A percentile compares a stretch with the other conserved stretches of the same genome.
Conservation (phyloP, 2,797 vertebrate species). For the Acanthopagrus latus region DNA sequence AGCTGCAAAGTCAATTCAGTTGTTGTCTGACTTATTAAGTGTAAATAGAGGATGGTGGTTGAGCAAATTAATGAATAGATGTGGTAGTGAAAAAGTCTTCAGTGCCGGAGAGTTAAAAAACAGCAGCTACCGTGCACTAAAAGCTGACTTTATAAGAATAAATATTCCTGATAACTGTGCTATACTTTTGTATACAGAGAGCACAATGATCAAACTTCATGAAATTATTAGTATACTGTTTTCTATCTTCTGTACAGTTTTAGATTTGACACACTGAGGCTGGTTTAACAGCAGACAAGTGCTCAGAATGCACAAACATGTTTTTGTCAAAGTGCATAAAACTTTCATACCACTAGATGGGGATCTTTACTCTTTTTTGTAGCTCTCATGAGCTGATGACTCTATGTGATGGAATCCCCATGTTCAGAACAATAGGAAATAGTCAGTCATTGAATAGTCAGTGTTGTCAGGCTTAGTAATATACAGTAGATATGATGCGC, state of each 20-base stretch:
- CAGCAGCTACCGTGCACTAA: neutral
- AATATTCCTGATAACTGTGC: neutral
- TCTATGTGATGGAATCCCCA: neutral
- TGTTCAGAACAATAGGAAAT: neutral
- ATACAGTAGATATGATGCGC: neutral
- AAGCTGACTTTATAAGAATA: neutral
- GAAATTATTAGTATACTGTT: neutral
- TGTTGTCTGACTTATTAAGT: constrained; percentile 1
- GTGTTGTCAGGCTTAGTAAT: neutral
- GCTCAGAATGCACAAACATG: neutral
- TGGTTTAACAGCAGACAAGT: neutral
- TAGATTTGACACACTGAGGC: neutral
- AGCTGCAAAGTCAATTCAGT: neutral
- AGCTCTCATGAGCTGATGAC: neutral
- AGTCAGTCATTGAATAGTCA: neutral
- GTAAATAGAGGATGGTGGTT: neutral
- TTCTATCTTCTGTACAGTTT: neutral
- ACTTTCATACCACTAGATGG: constrained; percentile 72
- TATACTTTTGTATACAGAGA: neutral
- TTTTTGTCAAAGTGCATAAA: constrained; percentile 25
- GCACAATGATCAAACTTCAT: neutral
- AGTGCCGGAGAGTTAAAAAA: neutral
- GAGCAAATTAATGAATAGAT: neutral
- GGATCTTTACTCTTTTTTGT: constrained; percentile 34
- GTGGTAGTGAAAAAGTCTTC: neutral